Evolutionary conservation across 2,797 vertebrate genomes (phyloP).

Genomic region (Xyrichtys novacula): DNA sequence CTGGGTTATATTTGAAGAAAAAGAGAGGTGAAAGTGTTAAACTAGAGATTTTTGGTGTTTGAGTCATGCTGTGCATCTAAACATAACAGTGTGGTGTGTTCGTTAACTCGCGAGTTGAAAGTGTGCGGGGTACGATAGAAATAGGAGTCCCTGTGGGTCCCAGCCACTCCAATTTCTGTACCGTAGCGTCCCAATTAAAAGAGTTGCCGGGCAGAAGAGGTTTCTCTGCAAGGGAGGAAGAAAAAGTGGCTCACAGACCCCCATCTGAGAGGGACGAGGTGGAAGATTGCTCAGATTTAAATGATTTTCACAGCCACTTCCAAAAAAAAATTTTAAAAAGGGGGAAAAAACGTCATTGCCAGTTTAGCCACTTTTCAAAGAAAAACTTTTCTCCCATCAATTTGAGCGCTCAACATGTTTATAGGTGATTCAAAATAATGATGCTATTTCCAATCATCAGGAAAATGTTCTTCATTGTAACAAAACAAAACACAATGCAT

Average conservation of each 20-base stretch:
- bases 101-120: conserved; percentile 66
- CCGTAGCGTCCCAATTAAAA: conserved; percentile 80
- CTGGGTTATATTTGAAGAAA: conserved; percentile 58
- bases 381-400: conserved; percentile 3
- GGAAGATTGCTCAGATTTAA: conserved; percentile 59
- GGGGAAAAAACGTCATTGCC: conserved; percentile 20
- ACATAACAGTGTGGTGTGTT: conserved; percentile 66
- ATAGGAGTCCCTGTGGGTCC: conserved; percentile 71
- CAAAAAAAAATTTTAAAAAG: too few relatives aligned
- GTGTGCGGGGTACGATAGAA: conserved; percentile 67
- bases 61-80: conserved; percentile 58
- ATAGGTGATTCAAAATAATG: conserved; percentile 16
- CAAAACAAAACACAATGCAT: not conserved
- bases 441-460: not conserved
- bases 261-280: conserved; percentile 47
- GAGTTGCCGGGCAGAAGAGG: conserved; percentile 68
- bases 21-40: conserved; percentile 58
- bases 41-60: conserved; percentile 50
- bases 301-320: conserved; percentile 43
- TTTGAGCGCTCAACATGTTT: not conserved
- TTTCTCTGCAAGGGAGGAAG: conserved; percentile 56
- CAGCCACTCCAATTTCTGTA: conserved; percentile 72
- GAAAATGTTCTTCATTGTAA: conserved; percentile 4
- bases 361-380: conserved; percentile 8
- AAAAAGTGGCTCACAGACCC: conserved; percentile 70